Evolutionary conservation across 1,140 invertebrate species (phyloP).

Genomic region (Rhizoglyphus robini): DNA sequence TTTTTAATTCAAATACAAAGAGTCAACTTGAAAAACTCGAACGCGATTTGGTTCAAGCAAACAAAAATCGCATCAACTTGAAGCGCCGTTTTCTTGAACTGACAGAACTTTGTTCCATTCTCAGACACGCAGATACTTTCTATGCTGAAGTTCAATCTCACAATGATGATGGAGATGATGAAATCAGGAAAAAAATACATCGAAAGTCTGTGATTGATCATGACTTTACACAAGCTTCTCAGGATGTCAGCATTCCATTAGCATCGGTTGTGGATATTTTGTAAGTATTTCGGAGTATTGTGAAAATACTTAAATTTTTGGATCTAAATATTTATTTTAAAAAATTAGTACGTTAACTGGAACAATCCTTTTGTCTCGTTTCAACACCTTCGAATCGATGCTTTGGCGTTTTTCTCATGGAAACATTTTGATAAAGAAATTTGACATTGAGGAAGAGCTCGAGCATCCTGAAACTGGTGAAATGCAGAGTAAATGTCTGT

Average conservation of each 20-base stretch:
- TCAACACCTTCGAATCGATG: conserved; percentile 13
- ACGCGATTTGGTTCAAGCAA: conserved; percentile 78
- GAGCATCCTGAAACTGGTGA: conserved; percentile 55
- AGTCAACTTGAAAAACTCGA: conserved; percentile 83
- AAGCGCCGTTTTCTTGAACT: conserved; percentile 87
- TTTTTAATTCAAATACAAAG: too few species aligned
- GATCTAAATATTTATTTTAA: too few species aligned
- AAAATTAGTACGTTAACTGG: conserved; percentile 9
- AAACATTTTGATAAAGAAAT: conserved; percentile 42
- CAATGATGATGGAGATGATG: not conserved
- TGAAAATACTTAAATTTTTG: not conserved
- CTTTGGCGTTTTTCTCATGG: conserved; percentile 36
- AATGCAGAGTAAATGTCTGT: conserved; percentile 88
- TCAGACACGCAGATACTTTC: conserved; percentile 83
- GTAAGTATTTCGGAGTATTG: conserved; percentile 4
- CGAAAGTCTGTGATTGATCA: not conserved
- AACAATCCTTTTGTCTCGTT: conserved; percentile 1
- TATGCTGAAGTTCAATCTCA: conserved; percentile 66
- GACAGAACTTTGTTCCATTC: conserved; percentile 77
- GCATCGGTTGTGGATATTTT: conserved; percentile 5
- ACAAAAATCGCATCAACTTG: conserved; percentile 78
- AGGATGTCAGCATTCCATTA: conserved; percentile 3
- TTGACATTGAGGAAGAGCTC: conserved; percentile 58
- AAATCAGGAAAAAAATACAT: not conserved
- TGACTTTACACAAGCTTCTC: not conserved